Evolutionary conservation across 2,113 vertebrate genomes (phyloP).

Genomic region (Prunella himalayana): DNA sequence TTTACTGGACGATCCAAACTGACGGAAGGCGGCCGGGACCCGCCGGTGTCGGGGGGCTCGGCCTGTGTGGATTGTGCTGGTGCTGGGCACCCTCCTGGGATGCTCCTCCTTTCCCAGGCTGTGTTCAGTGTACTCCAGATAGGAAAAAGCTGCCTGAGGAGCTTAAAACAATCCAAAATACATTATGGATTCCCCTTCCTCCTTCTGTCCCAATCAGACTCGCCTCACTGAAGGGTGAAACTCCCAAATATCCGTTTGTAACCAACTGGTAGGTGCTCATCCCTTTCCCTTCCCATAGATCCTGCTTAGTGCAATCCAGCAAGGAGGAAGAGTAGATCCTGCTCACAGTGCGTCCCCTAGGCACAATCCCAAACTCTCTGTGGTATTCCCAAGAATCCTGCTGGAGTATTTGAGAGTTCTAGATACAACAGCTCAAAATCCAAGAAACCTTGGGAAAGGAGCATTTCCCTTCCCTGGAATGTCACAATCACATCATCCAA

Average conservation of each 20-base stretch:
- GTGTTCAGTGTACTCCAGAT: not conserved
- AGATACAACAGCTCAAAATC: not conserved
- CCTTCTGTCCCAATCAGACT: not conserved
- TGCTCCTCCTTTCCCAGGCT: not conserved
- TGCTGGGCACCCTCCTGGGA: not conserved
- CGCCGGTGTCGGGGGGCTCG: fast-evolving
- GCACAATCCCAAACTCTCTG: not conserved
- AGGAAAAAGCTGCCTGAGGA: slow-evolving; percentile 49
- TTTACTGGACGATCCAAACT: not conserved
- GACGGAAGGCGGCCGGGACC: not conserved
- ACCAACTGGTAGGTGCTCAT: not conserved
- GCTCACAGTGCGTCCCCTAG: not conserved
- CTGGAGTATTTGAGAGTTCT: not conserved
- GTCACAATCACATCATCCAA: not conserved
- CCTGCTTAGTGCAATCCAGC: not conserved
- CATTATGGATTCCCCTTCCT: slow-evolving; percentile 1
- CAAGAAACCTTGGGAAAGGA: not conserved
- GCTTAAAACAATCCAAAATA: not conserved
- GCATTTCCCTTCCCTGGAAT: not conserved
- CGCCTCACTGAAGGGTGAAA: not conserved
- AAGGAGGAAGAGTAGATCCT: not conserved
- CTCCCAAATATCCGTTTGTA: not conserved
- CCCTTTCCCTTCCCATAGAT: not conserved
- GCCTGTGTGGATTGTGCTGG: not conserved
- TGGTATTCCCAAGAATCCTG: not conserved